phyloP scores from a whole-genome alignment of 2,888 invertebrate species.

The Latrodectus hesperus region DNA sequence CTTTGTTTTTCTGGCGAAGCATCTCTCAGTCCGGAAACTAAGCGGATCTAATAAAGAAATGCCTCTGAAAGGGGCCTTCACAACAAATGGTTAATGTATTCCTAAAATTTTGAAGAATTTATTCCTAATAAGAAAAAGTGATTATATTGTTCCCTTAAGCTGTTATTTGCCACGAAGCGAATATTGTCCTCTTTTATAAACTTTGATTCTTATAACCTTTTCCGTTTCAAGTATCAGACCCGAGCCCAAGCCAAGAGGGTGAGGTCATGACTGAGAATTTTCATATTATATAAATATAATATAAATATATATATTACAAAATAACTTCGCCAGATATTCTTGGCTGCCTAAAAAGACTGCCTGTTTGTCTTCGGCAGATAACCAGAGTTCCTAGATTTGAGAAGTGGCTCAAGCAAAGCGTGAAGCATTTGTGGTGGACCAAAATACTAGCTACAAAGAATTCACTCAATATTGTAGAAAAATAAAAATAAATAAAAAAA shows the following conservation, averaged over 20 bases:
- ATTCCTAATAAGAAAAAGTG: slow-evolving; percentile 43
- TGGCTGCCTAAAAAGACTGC: slow-evolving; percentile 66
- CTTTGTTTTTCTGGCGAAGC: slow-evolving; percentile 68
- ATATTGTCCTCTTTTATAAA: slow-evolving; percentile 50
- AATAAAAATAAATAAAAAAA: slow-evolving; percentile 12
- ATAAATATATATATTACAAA: slow-evolving; percentile 32
- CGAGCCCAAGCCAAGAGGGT: slow-evolving; percentile 68
- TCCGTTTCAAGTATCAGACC: slow-evolving; percentile 27
- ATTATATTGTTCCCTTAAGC: slow-evolving; percentile 39
- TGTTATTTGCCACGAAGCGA: slow-evolving; percentile 42
- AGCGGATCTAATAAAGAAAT: slow-evolving; percentile 54
- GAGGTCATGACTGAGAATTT: slow-evolving; percentile 46
- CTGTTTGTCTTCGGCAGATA: slow-evolving; percentile 65
- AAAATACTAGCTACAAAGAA: slow-evolving; percentile 55
- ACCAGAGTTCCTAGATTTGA: slow-evolving; percentile 69
- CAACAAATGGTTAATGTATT: slow-evolving; percentile 57
- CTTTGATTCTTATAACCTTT: slow-evolving; percentile 38
- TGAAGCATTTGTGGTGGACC: slow-evolving; percentile 61
- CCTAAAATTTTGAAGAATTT: slow-evolving; percentile 47
- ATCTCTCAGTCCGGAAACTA: slow-evolving; percentile 67
- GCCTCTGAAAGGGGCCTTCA: slow-evolving; percentile 4
- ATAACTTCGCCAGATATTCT: slow-evolving; percentile 35
- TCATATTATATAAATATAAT: slow-evolving; percentile 43
- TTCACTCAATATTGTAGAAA: not conserved
- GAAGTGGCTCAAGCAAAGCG: slow-evolving; percentile 63